These are phyloP conservation scores for Diplodus puntazzo DNA, from an alignment of 2,797 vertebrate genomes.

Conservation along the genomic window DNA sequence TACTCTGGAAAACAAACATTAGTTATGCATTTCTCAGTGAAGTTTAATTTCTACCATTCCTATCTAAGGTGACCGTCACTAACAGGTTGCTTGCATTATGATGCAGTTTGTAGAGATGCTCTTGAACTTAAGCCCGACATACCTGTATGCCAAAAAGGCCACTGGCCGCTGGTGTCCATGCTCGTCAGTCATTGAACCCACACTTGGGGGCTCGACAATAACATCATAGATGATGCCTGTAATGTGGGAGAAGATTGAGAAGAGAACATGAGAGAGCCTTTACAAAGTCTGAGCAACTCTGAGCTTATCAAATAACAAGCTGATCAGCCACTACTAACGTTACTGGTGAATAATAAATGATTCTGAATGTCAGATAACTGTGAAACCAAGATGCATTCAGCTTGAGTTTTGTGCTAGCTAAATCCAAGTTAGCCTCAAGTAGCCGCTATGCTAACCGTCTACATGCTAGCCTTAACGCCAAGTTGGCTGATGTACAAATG, in stretches of 20 bases:
- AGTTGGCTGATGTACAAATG: background rate
- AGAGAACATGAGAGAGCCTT: background rate
- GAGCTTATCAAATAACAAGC: background rate
- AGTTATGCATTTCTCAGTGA: background rate
- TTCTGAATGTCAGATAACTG: background rate
- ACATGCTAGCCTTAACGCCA: no score
- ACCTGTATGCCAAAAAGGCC: slow-evolving; percentile 98
- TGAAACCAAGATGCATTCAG: background rate
- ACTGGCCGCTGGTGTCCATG: slow-evolving; percentile 98
- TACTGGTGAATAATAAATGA: background rate
- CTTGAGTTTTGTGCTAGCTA: background rate
- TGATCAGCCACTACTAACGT: background rate
- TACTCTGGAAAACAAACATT: slow-evolving; percentile 84
- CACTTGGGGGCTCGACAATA: slow-evolving; percentile 98
- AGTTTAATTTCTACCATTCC: background rate
- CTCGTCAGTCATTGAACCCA: slow-evolving; percentile 98
- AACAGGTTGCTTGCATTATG: background rate
- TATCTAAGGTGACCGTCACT: background rate
- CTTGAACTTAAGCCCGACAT: background rate
- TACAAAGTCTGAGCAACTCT: rapidly evolving
- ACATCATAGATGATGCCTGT: slow-evolving; percentile 98
- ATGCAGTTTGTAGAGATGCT: background rate
- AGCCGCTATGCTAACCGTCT: background rate
- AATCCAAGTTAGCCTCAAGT: background rate
- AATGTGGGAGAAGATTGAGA: background rate